Percentiles rank a stretch among this genome's conserved stretches.
phyloP scores from a whole-genome alignment of 2,797 vertebrate genomes.

The Brachymystax lenok region DNA sequence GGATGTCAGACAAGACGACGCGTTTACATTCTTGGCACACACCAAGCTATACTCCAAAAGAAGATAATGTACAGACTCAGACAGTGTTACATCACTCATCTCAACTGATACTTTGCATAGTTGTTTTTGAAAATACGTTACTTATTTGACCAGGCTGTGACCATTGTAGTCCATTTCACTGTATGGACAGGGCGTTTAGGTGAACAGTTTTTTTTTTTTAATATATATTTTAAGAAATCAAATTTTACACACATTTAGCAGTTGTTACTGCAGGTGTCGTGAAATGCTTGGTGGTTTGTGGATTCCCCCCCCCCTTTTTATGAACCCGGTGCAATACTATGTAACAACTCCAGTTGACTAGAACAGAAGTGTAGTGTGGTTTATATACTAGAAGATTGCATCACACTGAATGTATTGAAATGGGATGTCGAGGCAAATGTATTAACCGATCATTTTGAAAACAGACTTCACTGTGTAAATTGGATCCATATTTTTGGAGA shows the following conservation, averaged over 20 bases:
- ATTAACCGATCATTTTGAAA: not conserved
- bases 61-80: not conserved
- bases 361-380: not conserved
- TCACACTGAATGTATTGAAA: constrained; percentile 8
- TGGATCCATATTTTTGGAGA: not conserved
- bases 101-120: not conserved
- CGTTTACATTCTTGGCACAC: not conserved
- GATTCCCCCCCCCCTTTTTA: too few relatives aligned
- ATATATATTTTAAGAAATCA: too few relatives aligned
- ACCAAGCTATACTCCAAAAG: not conserved
- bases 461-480: not conserved
- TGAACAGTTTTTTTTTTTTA: too few relatives aligned
- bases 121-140: constrained; percentile 13
- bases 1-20: constrained; percentile 15
- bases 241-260: too few relatives aligned
- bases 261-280: too few relatives aligned
- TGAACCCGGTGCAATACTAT: not conserved
- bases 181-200: not conserved
- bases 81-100: not conserved
- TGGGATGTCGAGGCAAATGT: not conserved
- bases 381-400: not conserved
- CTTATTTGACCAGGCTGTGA: constrained; percentile 5
- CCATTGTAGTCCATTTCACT: constrained; percentile 10
- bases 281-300: not conserved
- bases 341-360: not conserved